Percentiles rank a stretch among this genome's conserved stretches.
phyloP scores from a whole-genome alignment of 2,113 vertebrate genomes.

The Odontophorus gujanensis region DNA sequence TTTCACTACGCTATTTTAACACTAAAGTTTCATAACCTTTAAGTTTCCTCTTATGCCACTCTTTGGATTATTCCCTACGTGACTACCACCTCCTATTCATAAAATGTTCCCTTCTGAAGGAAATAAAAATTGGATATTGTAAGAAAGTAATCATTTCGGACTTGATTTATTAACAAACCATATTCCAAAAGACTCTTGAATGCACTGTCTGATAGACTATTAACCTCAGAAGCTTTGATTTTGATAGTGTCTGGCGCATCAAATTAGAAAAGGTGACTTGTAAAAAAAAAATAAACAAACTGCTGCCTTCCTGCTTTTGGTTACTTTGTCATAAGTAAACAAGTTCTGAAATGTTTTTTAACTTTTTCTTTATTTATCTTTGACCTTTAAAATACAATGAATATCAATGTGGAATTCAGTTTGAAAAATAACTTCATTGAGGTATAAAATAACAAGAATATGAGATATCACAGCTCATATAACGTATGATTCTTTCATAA shows the following conservation, averaged over 20 bases:
- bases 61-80: neutral
- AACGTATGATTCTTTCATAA: neutral
- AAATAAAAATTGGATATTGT: conserved; percentile 22
- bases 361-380: neutral
- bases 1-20: neutral
- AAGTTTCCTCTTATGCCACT: neutral
- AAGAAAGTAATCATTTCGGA: conserved; percentile 25
- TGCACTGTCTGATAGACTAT: conserved; percentile 20
- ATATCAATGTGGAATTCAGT: neutral
- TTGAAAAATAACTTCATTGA: neutral
- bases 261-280: conserved; percentile 29
- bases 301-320: neutral
- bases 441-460: neutral
- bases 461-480: neutral
- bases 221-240: conserved; percentile 27
- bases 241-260: neutral
- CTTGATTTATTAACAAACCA: conserved; percentile 48
- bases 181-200: conserved; percentile 34
- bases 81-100: conserved; percentile 21
- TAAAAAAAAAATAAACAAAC: conserved; percentile 6
- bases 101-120: conserved; percentile 39
- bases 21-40: neutral
- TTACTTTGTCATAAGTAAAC: conserved; percentile 21
- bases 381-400: neutral
- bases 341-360: neutral